These are phyloP conservation scores for Laticauda colubrina DNA, from an alignment of 2,113 vertebrate species.

Conservation along the genomic window DNA sequence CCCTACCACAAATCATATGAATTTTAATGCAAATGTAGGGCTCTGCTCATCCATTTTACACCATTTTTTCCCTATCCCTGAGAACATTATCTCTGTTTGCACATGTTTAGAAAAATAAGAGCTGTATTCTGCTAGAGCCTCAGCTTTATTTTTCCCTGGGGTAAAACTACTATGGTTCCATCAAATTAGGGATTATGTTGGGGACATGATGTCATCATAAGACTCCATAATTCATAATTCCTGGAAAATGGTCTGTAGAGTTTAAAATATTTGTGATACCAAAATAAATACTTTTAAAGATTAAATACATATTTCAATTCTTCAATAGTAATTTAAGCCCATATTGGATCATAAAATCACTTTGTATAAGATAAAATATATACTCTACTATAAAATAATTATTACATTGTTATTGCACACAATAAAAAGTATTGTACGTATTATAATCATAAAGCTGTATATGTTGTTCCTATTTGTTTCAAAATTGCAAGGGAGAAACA, in stretches of 20 bases:
- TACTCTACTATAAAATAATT: background rate
- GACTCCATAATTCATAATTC: background rate
- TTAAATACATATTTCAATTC: background rate
- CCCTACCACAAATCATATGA: background rate
- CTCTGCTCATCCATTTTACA: background rate
- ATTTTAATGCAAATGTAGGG: background rate
- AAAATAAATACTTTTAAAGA: background rate
- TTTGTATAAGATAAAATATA: background rate
- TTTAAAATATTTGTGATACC: background rate
- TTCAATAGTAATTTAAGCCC: background rate
- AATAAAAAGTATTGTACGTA: background rate
- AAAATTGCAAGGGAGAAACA: background rate
- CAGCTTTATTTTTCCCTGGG: background rate
- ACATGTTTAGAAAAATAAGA: background rate
- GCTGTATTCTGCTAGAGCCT: background rate
- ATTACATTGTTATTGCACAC: background rate
- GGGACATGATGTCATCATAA: background rate
- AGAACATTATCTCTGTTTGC: background rate
- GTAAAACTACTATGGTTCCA: background rate
- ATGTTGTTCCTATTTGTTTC: conserved; percentile 14
- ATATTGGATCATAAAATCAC: background rate
- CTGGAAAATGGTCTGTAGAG: background rate
- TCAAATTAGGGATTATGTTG: background rate
- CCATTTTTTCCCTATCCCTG: background rate
- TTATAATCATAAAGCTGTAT: background rate